Percentiles rank a stretch among this genome's conserved stretches.
Evolutionary conservation across 2,888 invertebrate species (phyloP).

Genomic region (Galerucella nymphaeae): DNA sequence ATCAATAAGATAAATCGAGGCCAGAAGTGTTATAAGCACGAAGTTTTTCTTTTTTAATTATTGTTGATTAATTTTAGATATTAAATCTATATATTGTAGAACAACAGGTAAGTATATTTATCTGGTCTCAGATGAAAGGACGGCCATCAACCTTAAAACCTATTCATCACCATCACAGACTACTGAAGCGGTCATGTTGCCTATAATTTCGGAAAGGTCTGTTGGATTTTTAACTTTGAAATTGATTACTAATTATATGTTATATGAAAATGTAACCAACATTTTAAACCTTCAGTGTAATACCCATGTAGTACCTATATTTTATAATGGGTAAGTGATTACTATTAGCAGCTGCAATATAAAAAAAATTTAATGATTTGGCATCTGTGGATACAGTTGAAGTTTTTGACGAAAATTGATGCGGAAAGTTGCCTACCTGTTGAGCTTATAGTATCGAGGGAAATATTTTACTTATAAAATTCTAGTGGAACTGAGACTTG

Average conservation of each 20-base stretch:
- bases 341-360: neutral
- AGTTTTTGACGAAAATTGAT: neutral
- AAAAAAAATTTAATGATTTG: no score
- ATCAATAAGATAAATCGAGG: no score
- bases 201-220: constrained; percentile 37
- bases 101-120: neutral
- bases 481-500: constrained; percentile 3
- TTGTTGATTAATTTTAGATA: neutral
- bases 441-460: neutral
- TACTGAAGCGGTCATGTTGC: constrained; percentile 30
- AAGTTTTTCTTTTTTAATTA: neutral
- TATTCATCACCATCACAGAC: constrained; percentile 30
- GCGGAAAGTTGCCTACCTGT: neutral
- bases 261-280: constrained; percentile 25
- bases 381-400: no score
- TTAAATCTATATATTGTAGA: no score
- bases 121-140: constrained; percentile 3
- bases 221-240: constrained; percentile 36
- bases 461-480: no score
- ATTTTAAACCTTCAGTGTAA: constrained; percentile 15
- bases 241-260: constrained; percentile 41
- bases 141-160: constrained; percentile 21
- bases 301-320: neutral
- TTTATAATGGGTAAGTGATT: constrained; percentile 9
- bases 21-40: no score